phyloP scores from a whole-genome alignment of 1,140 invertebrate genomes.

The Philotrypesis tridentata region DNA sequence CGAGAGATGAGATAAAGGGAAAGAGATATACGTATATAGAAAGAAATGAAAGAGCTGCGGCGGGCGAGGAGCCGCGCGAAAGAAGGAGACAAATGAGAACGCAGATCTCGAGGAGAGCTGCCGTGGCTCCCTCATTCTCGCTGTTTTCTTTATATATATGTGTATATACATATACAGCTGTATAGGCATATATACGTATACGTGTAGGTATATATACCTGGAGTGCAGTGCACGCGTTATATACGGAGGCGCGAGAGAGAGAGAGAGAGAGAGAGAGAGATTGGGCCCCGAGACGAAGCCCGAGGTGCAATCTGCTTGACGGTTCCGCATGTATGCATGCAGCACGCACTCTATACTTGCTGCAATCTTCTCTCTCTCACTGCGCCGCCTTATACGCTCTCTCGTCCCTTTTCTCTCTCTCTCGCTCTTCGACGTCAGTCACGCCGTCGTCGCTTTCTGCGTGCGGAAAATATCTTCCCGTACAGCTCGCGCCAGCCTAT shows the following conservation, averaged over 20 bases:
- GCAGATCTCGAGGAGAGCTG: constrained; percentile 40
- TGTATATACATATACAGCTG: no score
- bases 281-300: not conserved
- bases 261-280: no score
- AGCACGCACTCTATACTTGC: not conserved
- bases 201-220: no score
- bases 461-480: not conserved
- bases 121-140: constrained; percentile 7
- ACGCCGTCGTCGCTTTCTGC: not conserved
- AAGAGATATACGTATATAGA: no score
- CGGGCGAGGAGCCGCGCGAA: constrained; percentile 21
- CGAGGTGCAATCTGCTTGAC: not conserved
- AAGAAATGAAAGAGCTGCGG: constrained; percentile 39
- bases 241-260: no score
- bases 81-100: constrained; percentile 48
- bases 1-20: no score
- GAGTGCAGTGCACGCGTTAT: no score
- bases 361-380: not conserved
- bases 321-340: not conserved
- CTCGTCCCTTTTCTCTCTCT: not conserved
- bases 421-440: not conserved
- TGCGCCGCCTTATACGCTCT: no score
- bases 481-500: no score
- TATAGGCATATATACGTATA: no score
- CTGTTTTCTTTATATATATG: constrained; percentile 17